Conservation (phyloP, 2,888 invertebrate genomes). For the Anthophora plumipes region DNA sequence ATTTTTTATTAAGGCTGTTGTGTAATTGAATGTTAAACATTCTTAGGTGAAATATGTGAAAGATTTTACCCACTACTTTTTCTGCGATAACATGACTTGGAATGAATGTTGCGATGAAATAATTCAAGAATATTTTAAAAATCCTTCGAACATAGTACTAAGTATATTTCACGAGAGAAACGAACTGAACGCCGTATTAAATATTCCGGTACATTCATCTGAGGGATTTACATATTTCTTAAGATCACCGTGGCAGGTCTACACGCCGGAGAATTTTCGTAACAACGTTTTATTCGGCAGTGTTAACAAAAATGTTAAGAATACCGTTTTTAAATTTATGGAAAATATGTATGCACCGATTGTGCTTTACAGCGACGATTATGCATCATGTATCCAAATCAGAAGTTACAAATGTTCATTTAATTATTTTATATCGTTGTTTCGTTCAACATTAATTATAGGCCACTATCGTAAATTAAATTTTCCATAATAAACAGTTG, state of each 20-base stretch:
- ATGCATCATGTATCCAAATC: constrained; percentile 77
- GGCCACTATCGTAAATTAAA: not conserved
- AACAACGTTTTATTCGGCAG: constrained; percentile 76
- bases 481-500: constrained; percentile 69
- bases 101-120: constrained; percentile 86
- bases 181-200: constrained; percentile 86
- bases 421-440: not conserved
- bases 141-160: constrained; percentile 87
- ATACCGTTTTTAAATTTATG: constrained; percentile 74
- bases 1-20: not conserved
- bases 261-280: constrained; percentile 76
- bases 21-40: not conserved
- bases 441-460: not conserved
- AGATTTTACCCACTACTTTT: constrained; percentile 88
- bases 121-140: constrained; percentile 88
- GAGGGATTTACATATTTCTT: constrained; percentile 90
- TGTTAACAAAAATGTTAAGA: constrained; percentile 65
- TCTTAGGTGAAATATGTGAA: constrained; percentile 85
- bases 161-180: constrained; percentile 88
- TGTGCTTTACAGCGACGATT: constrained; percentile 82
- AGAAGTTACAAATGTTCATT: not conserved
- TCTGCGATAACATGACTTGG: constrained; percentile 90
- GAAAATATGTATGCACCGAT: constrained; percentile 83
- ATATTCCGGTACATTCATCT: constrained; percentile 87
- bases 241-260: constrained; percentile 84